Evolutionary conservation across 2,113 vertebrate species (phyloP).

Genomic region (Ophthalmolycus amberensis): DNA sequence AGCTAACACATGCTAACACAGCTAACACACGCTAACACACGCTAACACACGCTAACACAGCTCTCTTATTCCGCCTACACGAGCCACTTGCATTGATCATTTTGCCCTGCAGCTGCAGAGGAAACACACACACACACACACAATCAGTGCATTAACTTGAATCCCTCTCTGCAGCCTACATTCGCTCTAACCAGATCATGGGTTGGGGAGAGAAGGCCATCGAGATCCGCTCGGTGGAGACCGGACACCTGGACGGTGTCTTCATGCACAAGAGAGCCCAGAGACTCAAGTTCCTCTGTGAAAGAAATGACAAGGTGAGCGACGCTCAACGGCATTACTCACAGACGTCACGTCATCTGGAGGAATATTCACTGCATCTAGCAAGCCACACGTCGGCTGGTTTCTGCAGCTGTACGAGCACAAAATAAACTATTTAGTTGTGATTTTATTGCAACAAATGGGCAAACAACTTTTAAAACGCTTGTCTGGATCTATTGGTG

Average conservation of each 20-base stretch:
- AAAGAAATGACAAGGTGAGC: constrained; percentile 97
- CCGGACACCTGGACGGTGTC: constrained; percentile 96
- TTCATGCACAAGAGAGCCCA: constrained; percentile 99
- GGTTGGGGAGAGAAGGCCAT: constrained; percentile 99
- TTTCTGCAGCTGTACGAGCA: no score
- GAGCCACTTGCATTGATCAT: background rate
- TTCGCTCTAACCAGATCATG: constrained; percentile 99
- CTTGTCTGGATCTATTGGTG: no score
- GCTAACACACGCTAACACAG: background rate
- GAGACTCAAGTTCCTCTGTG: constrained; percentile 97
- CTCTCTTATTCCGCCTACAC: background rate
- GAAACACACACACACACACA: background rate
- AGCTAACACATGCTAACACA: background rate
- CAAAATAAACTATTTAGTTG: no score
- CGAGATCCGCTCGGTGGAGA: constrained; percentile 98
- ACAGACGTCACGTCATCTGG: no score
- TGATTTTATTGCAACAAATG: no score
- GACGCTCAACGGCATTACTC: background rate
- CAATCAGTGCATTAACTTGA: background rate
- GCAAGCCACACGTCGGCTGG: no score
- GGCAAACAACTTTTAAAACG: no score
- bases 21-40: background rate
- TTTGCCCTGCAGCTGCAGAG: background rate
- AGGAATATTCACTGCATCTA: no score
- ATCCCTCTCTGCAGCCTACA: constrained; percentile 87